Base-by-base conservation (phyloP, 2,888 invertebrate species). In the Auanema sp. region DNA sequence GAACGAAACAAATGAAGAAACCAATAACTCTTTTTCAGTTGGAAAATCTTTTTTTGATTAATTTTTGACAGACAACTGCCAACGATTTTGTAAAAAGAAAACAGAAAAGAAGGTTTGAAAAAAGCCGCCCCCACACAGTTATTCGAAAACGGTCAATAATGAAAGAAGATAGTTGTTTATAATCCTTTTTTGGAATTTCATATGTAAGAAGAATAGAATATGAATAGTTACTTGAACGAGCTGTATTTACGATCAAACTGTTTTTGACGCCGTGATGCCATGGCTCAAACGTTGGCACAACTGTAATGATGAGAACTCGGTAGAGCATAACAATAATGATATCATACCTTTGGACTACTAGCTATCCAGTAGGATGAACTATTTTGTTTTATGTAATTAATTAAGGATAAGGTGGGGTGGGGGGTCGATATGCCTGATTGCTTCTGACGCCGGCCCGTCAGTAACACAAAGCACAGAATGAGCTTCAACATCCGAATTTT, bases 211-310 rank as follows among this genome's bases (percentile, higher is more conserved):
- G 10, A 18, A 16, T 24, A 14, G 16, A 40, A 44, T n/a, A n/a
- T n/a, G n/a, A n/a, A n/a, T n/a, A 64, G 44, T 53, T 55, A 77
- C 78, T 70, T 71, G 65, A 72, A 76, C 52, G 78, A 78, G 57
- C 70, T 69, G 61, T 79, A 79, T 61, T 79, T 79, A 43, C 79
- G 68, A 61, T 79, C 77, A 62, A 79, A 69, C 65, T 79, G 79
- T 60, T 77, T 76, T 57, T 79, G 78, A 56, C 76, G 72, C 58
- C 79, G 69, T 60, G 75, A 73, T 55, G 79, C 79, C 78, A 74
- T 74, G 55, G n/a, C 49, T 58, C n/a, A 40, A n/a, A 53, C 16
- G 12, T 3, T 12, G 23, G 50, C 50, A 24, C 16, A 23, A 21
- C 12, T 23, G 16, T 23, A 24, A 21, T 16, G 24, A 50, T n/a